Conservation (phyloP, 2,113 vertebrate genomes). For the Zosterops borbonicus region DNA sequence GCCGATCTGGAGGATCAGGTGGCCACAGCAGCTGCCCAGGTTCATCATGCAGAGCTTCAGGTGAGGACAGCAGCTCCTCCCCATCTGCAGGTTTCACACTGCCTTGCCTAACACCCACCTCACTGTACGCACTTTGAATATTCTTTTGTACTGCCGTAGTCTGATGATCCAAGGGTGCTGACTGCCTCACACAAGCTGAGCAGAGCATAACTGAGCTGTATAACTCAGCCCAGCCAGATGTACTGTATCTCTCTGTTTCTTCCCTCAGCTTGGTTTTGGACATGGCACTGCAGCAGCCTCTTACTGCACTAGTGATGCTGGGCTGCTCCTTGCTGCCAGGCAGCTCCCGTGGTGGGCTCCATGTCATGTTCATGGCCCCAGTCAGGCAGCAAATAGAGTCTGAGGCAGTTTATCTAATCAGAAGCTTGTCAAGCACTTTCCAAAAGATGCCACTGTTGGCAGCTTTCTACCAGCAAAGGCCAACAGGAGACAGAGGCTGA, state of each 20-base stretch:
- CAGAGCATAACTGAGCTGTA: background rate
- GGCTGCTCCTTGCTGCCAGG: background rate
- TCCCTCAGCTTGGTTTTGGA: background rate
- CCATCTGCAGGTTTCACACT: background rate
- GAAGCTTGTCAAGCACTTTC: background rate
- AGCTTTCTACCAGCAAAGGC: background rate
- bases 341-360: accelerated
- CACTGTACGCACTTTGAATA: accelerated
- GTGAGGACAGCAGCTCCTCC: constrained; percentile 66
- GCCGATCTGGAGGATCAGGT: constrained; percentile 93
- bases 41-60: constrained; percentile 94
- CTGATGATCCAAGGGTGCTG: background rate
- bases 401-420: background rate
- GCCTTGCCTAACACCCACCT: background rate
- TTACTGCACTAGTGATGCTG: background rate
- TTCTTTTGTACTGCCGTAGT: accelerated
- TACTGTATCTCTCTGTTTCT: background rate
- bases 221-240: background rate
- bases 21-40: constrained; percentile 91
- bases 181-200: background rate
- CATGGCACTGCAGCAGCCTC: background rate
- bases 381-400: background rate
- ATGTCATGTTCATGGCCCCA: accelerated
- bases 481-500: background rate
- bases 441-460: background rate